Percentiles rank a stretch among this genome's conserved stretches.
phyloP scores from a whole-genome alignment of 1,140 invertebrate genomes.

The Ptiloglossa arizonensis region DNA sequence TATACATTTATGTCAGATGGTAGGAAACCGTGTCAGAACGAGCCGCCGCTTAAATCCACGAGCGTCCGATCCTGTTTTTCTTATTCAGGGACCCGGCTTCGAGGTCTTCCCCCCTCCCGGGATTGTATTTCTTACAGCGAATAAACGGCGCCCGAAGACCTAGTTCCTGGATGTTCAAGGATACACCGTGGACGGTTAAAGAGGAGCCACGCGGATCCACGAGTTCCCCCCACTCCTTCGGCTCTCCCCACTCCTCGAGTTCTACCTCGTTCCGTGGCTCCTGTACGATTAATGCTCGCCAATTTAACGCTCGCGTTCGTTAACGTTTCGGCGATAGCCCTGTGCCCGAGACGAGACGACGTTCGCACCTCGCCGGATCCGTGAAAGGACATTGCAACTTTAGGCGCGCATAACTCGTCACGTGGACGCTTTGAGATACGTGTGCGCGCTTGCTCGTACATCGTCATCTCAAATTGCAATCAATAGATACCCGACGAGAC shows the following conservation, averaged over 20 bases:
- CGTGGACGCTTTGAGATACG: slow-evolving; percentile 24
- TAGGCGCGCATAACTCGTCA: neutral
- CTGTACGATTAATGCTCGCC: neutral
- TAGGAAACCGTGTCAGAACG: neutral
- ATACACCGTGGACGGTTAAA: slow-evolving; percentile 14
- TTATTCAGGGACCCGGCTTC: neutral
- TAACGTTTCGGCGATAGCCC: no score
- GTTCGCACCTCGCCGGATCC: no score
- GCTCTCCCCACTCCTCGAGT: no score
- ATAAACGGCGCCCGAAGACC: slow-evolving; percentile 37
- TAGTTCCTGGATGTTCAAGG: slow-evolving; percentile 37
- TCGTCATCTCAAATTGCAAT: slow-evolving; percentile 73
- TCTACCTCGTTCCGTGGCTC: no score
- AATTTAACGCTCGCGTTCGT: no score
- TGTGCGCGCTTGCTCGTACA: slow-evolving; percentile 41
- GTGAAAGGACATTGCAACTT: neutral
- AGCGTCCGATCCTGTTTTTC: slow-evolving; percentile 16
- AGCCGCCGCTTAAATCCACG: neutral
- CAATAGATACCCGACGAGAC: slow-evolving; percentile 72
- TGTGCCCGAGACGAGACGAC: no score
- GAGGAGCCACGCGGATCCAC: neutral
- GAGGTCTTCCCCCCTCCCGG: no score
- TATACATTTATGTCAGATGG: neutral
- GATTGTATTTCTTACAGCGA: slow-evolving; percentile 12
- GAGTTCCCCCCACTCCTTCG: no score